Base-by-base conservation (phyloP, 2,888 invertebrate species). In the Limnephilus auricula region DNA sequence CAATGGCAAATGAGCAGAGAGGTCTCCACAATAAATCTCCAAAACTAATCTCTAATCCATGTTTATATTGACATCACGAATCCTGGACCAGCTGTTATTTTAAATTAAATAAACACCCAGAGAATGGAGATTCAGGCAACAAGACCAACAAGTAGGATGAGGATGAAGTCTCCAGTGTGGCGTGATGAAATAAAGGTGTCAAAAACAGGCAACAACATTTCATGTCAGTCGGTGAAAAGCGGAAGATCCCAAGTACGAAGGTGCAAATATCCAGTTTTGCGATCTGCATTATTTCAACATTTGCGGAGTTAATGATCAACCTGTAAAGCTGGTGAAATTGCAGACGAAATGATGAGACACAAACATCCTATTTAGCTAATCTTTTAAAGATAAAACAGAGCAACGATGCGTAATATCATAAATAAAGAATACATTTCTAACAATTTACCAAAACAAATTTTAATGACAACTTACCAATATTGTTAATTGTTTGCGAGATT, bases 371-470 rank as follows among this genome's bases (percentile, higher is more conserved):
- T 65, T 65, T 65, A 65, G 65, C 25, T n/a, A 65, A 65, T n/a
- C n/a, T 65, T n/a, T 65, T 25, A n/a, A 5, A 18, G 25, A 65
- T 65, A 65, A 65, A 65, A 65, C 25, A 65, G 65, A 65, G 65
- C 65, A 65, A 65, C 65, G 50, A 65, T n/a, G 9, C n/a, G 9
- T 65, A 65, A 65, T 25, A 65, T 65, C 9, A 9, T n/a, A 65
- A n/a, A 9, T 25, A 65, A 65, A 65, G 65, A 65, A 65, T 65
- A 65, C 6, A 65, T 65, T n/a, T 15, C 82, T 82, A 34, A 82
- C 34, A 85, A 85, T 85, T 25, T 85, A 85, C n/a, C n/a, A 85
- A 45, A 85, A 85, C 85, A 85, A 85, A 85, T 40, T 25, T 84
- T 25, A 85, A 85, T 85, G 30, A 30, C 25, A 85, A 85, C 85